phyloP scores from a whole-genome alignment of 2,888 invertebrate genomes.

The Acanthopleura granulata region DNA sequence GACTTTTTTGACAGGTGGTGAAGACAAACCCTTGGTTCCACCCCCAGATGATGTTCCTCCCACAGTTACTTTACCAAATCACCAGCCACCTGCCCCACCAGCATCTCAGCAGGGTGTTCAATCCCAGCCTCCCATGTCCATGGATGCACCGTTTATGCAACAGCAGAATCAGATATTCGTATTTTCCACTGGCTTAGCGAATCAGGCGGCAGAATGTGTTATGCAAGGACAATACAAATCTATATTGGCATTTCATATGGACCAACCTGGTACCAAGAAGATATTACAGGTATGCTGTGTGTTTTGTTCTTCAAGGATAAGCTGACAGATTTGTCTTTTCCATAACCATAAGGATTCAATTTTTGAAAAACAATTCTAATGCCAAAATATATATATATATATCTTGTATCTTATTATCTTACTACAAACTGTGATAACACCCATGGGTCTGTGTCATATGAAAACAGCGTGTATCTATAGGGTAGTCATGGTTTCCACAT shows the following conservation, averaged over 20 bases:
- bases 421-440: background rate
- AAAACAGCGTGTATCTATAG: no score
- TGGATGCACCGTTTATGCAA: constrained; percentile 72
- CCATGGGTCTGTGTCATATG: no score
- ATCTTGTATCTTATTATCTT: no score
- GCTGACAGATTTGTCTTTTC: no score
- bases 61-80: background rate
- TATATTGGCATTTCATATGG: constrained; percentile 93
- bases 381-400: no score
- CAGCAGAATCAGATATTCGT: constrained; percentile 99
- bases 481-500: no score
- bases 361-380: no score
- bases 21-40: constrained; percentile 17
- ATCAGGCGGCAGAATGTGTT: constrained; percentile 94
- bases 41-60: constrained; percentile 24
- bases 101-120: background rate
- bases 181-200: constrained; percentile 93
- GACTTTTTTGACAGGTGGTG: background rate
- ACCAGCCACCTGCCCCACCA: constrained; percentile 21
- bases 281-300: constrained; percentile 82
- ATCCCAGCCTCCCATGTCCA: constrained; percentile 27
- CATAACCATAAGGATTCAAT: no score
- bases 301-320: no score
- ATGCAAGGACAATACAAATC: constrained; percentile 89
- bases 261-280: constrained; percentile 94